Conservation (phyloP, 2,888 invertebrate species). For the Tetanocera ferruginea region DNA sequence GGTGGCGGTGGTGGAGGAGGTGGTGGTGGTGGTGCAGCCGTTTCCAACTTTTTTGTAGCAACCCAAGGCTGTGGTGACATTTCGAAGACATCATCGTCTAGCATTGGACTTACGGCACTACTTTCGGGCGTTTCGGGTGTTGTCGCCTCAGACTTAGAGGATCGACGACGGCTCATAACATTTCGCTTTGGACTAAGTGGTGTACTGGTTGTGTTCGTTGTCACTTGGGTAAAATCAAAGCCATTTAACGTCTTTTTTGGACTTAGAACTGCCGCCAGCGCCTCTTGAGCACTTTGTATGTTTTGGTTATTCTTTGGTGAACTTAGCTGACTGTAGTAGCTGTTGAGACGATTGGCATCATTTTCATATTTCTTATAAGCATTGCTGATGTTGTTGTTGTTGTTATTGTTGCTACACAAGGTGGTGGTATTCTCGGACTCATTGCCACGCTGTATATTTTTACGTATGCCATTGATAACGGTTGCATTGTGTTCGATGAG, state of each 20-base stretch:
- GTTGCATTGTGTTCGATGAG: slow-evolving; percentile 66
- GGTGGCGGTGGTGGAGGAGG: slow-evolving; percentile 60
- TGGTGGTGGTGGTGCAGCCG: slow-evolving; percentile 47
- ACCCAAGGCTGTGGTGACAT: slow-evolving; percentile 20
- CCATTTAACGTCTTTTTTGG: slow-evolving; percentile 61
- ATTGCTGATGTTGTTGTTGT: slow-evolving; percentile 47
- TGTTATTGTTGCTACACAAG: slow-evolving; percentile 45
- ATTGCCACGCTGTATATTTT: slow-evolving; percentile 61
- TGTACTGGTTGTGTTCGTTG: slow-evolving; percentile 39
- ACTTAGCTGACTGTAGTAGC: slow-evolving; percentile 65
- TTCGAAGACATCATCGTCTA: slow-evolving; percentile 40
- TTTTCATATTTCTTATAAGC: slow-evolving; percentile 68
- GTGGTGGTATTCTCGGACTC: slow-evolving; percentile 35
- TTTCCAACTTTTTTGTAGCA: slow-evolving; percentile 37
- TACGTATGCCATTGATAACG: slow-evolving; percentile 67
- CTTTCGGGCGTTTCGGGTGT: slow-evolving; percentile 40
- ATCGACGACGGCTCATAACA: not conserved
- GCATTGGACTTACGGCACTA: slow-evolving; percentile 53
- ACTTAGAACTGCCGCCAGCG: slow-evolving; percentile 52
- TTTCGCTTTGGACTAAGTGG: slow-evolving; percentile 23
- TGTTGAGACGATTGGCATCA: slow-evolving; percentile 68
- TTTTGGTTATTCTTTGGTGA: slow-evolving; percentile 61
- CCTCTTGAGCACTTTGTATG: slow-evolving; percentile 42
- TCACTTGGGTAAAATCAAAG: slow-evolving; percentile 54
- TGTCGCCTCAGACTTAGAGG: not conserved